Evolutionary conservation across 2,888 invertebrate genomes (phyloP).

Genomic region (Orthosia incerta): DNA sequence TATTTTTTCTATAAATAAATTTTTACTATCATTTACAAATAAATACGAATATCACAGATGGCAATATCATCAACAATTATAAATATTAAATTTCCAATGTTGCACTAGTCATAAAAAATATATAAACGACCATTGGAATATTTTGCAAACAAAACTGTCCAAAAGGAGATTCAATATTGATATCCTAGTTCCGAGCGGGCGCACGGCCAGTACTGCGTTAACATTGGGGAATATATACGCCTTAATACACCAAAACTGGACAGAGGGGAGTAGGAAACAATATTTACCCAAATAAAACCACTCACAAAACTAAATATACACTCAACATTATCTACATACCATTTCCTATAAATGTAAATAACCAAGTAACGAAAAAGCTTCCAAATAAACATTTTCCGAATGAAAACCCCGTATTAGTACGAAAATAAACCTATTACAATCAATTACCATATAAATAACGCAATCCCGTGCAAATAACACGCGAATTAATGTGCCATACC

Average conservation of each 20-base stretch:
- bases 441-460: conserved; percentile 68
- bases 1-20: no score
- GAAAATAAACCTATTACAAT: conserved; percentile 58
- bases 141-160: no score
- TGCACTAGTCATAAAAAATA: no score
- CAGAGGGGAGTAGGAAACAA: not conserved
- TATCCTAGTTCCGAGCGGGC: no score
- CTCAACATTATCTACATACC: not conserved
- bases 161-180: no score
- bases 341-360: conserved; percentile 6
- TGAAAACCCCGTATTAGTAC: conserved; percentile 29
- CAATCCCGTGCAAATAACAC: conserved; percentile 55
- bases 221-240: no score
- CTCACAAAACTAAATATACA: conserved; percentile 1
- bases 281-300: not conserved
- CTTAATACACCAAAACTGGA: not conserved
- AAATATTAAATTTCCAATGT: no score
- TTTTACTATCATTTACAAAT: no score
- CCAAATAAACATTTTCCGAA: conserved; percentile 47
- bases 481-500: conserved; percentile 49
- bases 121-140: no score
- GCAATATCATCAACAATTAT: no score
- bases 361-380: conserved; percentile 40
- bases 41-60: no score
- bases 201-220: no score